These are phyloP conservation scores for Amiota mariae DNA, from an alignment of 2,888 invertebrate species.

Conservation along the genomic window DNA sequence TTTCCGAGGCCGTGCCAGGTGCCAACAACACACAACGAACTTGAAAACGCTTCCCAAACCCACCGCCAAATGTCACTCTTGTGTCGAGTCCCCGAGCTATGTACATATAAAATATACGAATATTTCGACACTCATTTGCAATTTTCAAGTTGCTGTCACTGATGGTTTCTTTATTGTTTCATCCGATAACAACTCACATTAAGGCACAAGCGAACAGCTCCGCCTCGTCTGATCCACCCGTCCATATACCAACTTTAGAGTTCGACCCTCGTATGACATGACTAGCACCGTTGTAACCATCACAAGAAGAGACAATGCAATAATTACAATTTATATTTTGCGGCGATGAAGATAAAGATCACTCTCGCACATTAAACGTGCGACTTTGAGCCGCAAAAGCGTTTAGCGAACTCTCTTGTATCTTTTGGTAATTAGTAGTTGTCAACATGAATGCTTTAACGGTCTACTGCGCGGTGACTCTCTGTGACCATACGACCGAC, in stretches of 20 bases:
- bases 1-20: conserved; percentile 42
- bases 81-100: neutral
- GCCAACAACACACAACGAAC: conserved; percentile 28
- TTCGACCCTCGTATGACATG: conserved; percentile 18
- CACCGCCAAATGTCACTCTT: neutral
- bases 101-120: conserved; percentile 20
- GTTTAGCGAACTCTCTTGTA: conserved; percentile 11
- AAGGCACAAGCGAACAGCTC: neutral
- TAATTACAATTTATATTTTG: conserved; percentile 66
- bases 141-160: conserved; percentile 46
- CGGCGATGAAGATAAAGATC: conserved; percentile 55
- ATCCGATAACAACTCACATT: conserved; percentile 50
- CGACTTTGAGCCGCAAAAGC: conserved; percentile 23
- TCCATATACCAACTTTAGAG: neutral
- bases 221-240: neutral
- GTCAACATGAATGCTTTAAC: conserved; percentile 67
- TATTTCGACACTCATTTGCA: conserved; percentile 65
- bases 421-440: conserved; percentile 43
- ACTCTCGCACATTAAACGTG: conserved; percentile 66
- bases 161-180: conserved; percentile 50
- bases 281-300: neutral
- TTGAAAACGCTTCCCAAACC: neutral
- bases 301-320: conserved; percentile 56
- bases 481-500: neutral
- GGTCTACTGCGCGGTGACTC: conserved; percentile 45